Base-by-base conservation (phyloP, 2,888 invertebrate species). In the Mimumesa dahlbomi region DNA sequence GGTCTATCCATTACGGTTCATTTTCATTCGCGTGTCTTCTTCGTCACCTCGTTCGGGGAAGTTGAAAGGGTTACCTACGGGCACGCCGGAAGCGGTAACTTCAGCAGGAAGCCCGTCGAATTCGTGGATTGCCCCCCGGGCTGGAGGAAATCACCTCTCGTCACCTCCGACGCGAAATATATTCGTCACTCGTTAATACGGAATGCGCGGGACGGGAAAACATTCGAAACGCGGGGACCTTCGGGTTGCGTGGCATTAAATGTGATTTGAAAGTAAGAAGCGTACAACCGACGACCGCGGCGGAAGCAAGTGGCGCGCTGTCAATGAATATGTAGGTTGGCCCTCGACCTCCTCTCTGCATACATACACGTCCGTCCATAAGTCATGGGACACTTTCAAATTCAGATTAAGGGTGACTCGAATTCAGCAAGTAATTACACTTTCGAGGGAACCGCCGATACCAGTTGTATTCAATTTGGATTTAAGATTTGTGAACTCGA, bases 291-390 rank as follows among this genome's bases (percentile, higher is more conserved):
- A 7, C 25, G 25, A 7, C 21, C 25, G 21, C 40, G 43, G 70
- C 81, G 81, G 85, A 85, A 85, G 81, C 81, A 79, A 84, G 76
- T 76, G 74, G 74, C 79, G 75, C 74, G 79, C 71, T 84, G 68
- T 82, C 81, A 79, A 84, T 85, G 85, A 85, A 86, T 86, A 86
- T 85, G 82, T 82, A 85, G 79, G 82, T 72, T 84, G 84, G 80
- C 84, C 84, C 84, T 78, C 81, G 84, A 84, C 85, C 86, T 81
- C 81, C 74, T 61, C 64, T 45, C 69, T 73, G 69, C 66, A 74
- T 77, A 73, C 71, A 40, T 40, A 40, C 11, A 40, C 16, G 9
- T 25, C 25, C 7, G 25, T 25, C 25, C 4, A 13, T 13, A 36
- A 3, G n/a, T n/a, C n/a, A n/a, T n/a, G n/a, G n/a, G n/a, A n/a